Percentiles rank a stretch among this genome's conserved stretches.
phyloP scores from a whole-genome alignment of 2,888 invertebrate genomes.

The Tachystola acroxantha region DNA sequence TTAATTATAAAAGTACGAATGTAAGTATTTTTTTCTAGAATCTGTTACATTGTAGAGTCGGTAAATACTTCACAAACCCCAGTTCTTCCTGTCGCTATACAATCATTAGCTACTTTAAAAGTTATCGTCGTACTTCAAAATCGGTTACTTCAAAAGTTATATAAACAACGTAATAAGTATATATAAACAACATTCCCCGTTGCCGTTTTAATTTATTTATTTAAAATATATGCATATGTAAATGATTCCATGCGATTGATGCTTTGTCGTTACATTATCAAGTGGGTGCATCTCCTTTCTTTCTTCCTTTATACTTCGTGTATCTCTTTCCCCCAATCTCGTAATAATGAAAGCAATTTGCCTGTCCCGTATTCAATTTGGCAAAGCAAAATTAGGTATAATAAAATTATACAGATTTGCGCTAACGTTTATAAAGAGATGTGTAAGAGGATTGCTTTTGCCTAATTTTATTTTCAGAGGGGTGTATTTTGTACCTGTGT shows the following conservation, averaged over 20 bases:
- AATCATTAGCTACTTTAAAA: too few relatives aligned
- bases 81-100: too few relatives aligned
- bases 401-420: slow-evolving; percentile 72
- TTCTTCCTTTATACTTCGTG: slow-evolving; percentile 15
- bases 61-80: too few relatives aligned
- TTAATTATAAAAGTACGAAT: too few relatives aligned
- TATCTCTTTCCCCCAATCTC: slow-evolving; percentile 21
- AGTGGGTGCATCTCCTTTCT: slow-evolving; percentile 24
- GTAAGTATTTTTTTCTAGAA: too few relatives aligned
- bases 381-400: slow-evolving; percentile 46
- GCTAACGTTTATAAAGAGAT: slow-evolving; percentile 31
- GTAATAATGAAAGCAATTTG: slow-evolving; percentile 45
- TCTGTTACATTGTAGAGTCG: too few relatives aligned
- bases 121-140: too few relatives aligned
- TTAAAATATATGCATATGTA: slow-evolving; percentile 51
- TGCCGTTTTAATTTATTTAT: too few relatives aligned
- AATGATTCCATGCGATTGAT: slow-evolving; percentile 47
- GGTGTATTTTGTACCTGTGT: slow-evolving; percentile 40
- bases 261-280: slow-evolving; percentile 46
- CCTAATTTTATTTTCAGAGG: slow-evolving; percentile 36
- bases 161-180: too few relatives aligned
- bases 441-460: slow-evolving; percentile 51
- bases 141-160: too few relatives aligned
- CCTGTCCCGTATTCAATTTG: slow-evolving; percentile 47
- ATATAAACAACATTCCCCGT: too few relatives aligned